These are phyloP conservation scores for Corythornis madagascariensis DNA, from an alignment of 2,113 vertebrate species.

Conservation along the genomic window DNA sequence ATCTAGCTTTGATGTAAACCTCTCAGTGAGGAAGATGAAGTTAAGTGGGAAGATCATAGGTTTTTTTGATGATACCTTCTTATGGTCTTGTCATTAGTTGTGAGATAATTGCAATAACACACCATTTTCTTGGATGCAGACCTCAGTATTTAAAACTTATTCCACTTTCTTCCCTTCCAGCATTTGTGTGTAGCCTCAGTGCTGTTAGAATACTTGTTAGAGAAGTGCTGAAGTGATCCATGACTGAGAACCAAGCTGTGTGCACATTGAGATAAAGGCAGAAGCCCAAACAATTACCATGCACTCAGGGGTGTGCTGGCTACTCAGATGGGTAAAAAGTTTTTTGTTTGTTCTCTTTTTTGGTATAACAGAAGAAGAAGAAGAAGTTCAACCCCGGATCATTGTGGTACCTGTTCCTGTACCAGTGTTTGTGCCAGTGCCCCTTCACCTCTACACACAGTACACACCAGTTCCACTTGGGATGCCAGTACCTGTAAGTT, in stretches of 20 bases:
- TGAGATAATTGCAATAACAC: neutral
- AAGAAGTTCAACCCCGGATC: slow-evolving; percentile 74
- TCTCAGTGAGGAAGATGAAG: neutral
- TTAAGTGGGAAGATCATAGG: neutral
- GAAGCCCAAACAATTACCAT: neutral
- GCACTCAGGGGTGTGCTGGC: neutral
- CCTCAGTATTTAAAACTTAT: neutral
- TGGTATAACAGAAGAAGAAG: slow-evolving; percentile 49
- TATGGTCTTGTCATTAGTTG: neutral
- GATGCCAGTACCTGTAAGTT: slow-evolving; percentile 91
- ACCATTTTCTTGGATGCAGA: neutral
- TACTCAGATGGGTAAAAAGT: neutral
- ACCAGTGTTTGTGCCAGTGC: slow-evolving; percentile 92
- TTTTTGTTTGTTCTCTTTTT: slow-evolving; percentile 14
- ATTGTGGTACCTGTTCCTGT: slow-evolving; percentile 91
- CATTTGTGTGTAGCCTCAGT: neutral
- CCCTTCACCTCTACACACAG: slow-evolving; percentile 94
- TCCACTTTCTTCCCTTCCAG: neutral
- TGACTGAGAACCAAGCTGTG: neutral
- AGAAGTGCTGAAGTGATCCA: neutral
- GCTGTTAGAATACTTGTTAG: neutral
- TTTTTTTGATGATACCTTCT: neutral
- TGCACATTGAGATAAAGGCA: neutral
- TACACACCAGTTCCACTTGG: slow-evolving; percentile 86
- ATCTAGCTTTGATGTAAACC: neutral